These are phyloP conservation scores for Probosciger aterrimus DNA, from an alignment of 2,113 vertebrate genomes.

Conservation along the genomic window DNA sequence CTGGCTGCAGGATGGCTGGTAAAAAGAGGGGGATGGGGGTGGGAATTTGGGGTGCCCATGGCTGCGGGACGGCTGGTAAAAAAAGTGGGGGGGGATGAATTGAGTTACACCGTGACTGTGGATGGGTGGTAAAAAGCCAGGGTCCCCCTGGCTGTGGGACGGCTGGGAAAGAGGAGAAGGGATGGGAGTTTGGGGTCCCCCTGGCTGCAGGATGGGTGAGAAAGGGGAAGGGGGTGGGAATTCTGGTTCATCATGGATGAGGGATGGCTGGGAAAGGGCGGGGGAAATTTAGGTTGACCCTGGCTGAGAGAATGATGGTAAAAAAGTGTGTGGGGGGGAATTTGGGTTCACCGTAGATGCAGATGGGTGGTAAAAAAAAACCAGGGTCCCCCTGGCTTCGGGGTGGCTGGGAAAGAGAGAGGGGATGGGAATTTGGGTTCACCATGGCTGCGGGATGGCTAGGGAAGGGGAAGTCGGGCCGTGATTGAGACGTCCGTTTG, in stretches of 20 bases:
- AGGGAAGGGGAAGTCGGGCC: neutral
- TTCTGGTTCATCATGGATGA: neutral
- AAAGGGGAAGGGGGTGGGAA: neutral
- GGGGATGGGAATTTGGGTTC: neutral
- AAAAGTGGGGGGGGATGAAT: neutral
- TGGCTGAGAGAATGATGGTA: neutral
- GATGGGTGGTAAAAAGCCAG: neutral
- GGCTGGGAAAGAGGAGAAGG: neutral
- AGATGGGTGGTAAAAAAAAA: neutral
- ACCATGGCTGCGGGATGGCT: neutral
- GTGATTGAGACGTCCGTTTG: constrained; percentile 25
- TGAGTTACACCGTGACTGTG: neutral
- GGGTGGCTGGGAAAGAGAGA: neutral
- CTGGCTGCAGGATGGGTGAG: neutral
- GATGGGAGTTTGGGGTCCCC: neutral
- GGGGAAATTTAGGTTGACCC: neutral
- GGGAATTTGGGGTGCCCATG: neutral
- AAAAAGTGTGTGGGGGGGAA: neutral
- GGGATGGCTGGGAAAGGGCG: neutral
- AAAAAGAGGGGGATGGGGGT: neutral
- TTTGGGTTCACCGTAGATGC: neutral
- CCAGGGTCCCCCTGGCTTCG: neutral
- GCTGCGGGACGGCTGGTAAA: neutral
- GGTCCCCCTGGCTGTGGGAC: neutral
- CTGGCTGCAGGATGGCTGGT: neutral